Percentiles rank a stretch among this genome's conserved stretches.
Conservation (phyloP, 2,797 vertebrate species). For the Oreonectes daqikongensis region DNA sequence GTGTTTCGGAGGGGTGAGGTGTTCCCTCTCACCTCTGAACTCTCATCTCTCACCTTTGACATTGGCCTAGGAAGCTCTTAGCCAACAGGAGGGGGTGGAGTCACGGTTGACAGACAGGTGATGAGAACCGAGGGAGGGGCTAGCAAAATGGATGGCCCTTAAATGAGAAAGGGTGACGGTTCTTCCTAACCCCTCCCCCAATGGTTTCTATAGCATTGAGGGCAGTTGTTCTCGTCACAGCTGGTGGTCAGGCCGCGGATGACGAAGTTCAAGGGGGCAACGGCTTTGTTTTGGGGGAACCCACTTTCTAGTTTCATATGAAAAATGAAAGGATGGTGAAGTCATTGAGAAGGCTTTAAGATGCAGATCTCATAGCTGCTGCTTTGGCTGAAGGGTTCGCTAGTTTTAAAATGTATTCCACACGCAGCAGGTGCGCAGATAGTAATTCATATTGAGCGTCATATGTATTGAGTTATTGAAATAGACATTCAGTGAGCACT, state of each 20-base stretch:
- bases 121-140: constrained; percentile 45
- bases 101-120: constrained; percentile 37
- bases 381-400: constrained; percentile 19
- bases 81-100: constrained; percentile 50
- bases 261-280: constrained; percentile 43
- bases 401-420: constrained; percentile 3
- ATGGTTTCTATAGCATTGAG: constrained; percentile 25
- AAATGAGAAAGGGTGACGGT: constrained; percentile 54
- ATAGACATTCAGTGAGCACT: neutral
- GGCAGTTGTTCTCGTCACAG: constrained; percentile 60
- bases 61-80: constrained; percentile 48
- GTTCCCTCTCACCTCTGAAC: constrained; percentile 61
- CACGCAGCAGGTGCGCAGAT: constrained; percentile 2
- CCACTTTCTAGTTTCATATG: constrained; percentile 36
- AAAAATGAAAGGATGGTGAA: constrained; percentile 46
- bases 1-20: constrained; percentile 47
- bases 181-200: constrained; percentile 30
- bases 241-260: constrained; percentile 59
- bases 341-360: constrained; percentile 38
- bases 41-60: constrained; percentile 62
- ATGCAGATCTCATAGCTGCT: constrained; percentile 51
- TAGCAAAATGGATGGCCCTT: constrained; percentile 66
- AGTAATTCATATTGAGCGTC: neutral
- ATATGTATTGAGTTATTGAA: neutral
- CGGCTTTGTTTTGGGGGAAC: constrained; percentile 46